A percentile compares a stretch with the other conserved stretches of the same genome.
phyloP scores from a whole-genome alignment of 2,888 invertebrate species.

The Drosophila limbata region DNA sequence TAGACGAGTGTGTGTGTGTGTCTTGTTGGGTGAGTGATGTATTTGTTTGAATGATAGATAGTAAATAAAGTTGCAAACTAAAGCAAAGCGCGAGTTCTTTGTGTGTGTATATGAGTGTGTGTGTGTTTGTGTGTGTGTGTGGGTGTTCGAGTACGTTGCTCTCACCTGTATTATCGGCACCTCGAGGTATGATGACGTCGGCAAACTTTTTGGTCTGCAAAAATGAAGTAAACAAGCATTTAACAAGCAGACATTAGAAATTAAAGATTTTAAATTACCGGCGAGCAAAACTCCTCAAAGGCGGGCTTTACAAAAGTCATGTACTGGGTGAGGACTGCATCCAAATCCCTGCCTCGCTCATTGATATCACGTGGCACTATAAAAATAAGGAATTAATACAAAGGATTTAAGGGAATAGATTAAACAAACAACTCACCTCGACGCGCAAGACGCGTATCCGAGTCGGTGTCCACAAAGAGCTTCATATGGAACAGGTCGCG shows the following conservation, averaged over 20 bases:
- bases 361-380: constrained; percentile 98
- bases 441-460: constrained; percentile 97
- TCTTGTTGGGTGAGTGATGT: constrained; percentile 16
- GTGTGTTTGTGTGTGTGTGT: constrained; percentile 12
- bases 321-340: constrained; percentile 97
- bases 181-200: constrained; percentile 99
- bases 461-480: constrained; percentile 99
- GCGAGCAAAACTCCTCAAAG: constrained; percentile 99
- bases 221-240: constrained; percentile 23
- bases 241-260: background rate
- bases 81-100: constrained; percentile 46
- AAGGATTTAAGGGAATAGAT: no score
- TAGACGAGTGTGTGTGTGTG: constrained; percentile 29
- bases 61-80: constrained; percentile 36
- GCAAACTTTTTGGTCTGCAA: constrained; percentile 99
- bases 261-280: constrained; percentile 88
- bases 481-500: constrained; percentile 99
- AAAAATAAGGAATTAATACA: constrained; percentile 65
- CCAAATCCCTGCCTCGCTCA: constrained; percentile 96
- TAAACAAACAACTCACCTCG: constrained; percentile 89
- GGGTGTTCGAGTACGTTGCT: constrained; percentile 12
- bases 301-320: constrained; percentile 99
- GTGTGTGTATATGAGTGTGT: constrained; percentile 12
- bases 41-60: constrained; percentile 15
- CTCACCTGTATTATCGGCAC: constrained; percentile 98